Percentiles rank a stretch among this genome's conserved stretches.
phyloP scores from a whole-genome alignment of 2,888 invertebrate genomes.

The Anthophora plumipes region DNA sequence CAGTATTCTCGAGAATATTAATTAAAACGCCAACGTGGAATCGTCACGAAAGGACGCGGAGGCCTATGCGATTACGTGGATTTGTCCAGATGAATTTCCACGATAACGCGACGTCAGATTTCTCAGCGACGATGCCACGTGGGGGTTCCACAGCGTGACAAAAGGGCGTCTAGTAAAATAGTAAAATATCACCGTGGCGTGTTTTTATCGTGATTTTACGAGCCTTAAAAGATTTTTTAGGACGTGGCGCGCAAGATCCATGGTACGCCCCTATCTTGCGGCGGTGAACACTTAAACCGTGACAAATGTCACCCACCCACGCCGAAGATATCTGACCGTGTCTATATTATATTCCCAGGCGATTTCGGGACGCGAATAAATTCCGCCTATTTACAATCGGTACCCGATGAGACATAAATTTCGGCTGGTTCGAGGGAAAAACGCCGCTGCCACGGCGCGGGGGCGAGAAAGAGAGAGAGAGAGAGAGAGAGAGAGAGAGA shows the following conservation, averaged over 20 bases:
- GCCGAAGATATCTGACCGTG: constrained; percentile 64
- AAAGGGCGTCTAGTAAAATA: constrained; percentile 70
- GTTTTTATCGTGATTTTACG: constrained; percentile 70
- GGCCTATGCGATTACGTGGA: too few species aligned
- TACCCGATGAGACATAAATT: constrained; percentile 63
- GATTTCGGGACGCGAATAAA: constrained; percentile 71
- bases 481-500: neutral
- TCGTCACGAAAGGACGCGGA: neutral
- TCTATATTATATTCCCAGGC: constrained; percentile 61
- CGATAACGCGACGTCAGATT: constrained; percentile 42
- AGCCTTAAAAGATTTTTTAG: constrained; percentile 61
- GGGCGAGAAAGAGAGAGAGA: neutral
- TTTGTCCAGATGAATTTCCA: constrained; percentile 25
- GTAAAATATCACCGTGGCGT: constrained; percentile 70
- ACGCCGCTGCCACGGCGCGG: constrained; percentile 16
- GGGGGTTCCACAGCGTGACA: constrained; percentile 67
- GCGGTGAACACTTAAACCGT: constrained; percentile 69
- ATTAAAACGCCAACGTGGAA: neutral
- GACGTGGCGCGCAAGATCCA: constrained; percentile 54
- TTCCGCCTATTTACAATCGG: constrained; percentile 68
- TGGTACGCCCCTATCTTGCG: constrained; percentile 52
- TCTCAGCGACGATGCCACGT: constrained; percentile 64
- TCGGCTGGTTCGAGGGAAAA: neutral
- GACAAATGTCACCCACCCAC: constrained; percentile 74
- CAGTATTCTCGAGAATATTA: too few species aligned